phyloP scores from a whole-genome alignment of 2,113 vertebrate genomes.

The Lophotis ruficrista region DNA sequence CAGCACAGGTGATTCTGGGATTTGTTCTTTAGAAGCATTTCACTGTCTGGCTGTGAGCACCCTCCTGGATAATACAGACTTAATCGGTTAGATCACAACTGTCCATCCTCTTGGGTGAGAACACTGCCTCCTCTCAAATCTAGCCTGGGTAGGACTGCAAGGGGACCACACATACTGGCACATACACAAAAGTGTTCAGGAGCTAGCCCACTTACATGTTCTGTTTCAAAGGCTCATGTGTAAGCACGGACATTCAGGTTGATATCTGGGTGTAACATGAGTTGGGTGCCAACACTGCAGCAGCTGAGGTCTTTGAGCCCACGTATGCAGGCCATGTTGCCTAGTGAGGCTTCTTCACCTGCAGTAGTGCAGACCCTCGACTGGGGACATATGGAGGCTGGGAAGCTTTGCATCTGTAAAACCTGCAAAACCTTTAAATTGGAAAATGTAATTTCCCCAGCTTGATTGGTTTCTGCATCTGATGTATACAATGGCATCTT shows the following conservation, averaged over 20 bases:
- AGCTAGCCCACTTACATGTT: neutral
- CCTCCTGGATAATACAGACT: neutral
- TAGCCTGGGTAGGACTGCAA: neutral
- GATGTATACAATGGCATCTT: constrained; percentile 17
- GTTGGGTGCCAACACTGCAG: neutral
- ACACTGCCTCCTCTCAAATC: neutral
- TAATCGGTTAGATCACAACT: neutral
- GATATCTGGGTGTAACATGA: neutral
- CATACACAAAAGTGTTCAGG: neutral
- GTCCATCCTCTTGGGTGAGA: neutral
- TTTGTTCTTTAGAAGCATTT: neutral
- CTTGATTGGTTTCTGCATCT: constrained; percentile 9
- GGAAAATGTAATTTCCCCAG: neutral
- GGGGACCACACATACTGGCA: neutral
- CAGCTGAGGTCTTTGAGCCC: neutral
- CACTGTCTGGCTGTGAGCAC: neutral
- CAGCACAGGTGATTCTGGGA: neutral
- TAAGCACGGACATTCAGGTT: neutral
- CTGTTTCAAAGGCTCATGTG: neutral
- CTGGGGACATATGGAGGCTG: neutral
- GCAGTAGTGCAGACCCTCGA: neutral
- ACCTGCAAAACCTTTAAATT: neutral
- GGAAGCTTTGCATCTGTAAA: neutral
- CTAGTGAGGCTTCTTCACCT: neutral
- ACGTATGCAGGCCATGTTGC: neutral